phyloP scores from a whole-genome alignment of 2,797 vertebrate genomes.

The Molothrus aeneus region DNA sequence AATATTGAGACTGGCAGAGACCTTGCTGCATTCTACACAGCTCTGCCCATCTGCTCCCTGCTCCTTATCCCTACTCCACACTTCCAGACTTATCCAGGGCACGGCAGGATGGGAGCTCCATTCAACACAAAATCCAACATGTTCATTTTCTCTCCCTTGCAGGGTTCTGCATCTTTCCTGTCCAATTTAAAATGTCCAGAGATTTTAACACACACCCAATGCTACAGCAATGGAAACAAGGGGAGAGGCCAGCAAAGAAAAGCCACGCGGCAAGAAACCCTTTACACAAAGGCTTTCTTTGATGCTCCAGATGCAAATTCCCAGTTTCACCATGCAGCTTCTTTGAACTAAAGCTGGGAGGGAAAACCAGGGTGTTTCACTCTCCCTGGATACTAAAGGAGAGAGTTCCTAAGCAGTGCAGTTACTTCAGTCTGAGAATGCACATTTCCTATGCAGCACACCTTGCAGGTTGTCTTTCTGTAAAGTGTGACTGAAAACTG shows the following conservation, averaged over 20 bases:
- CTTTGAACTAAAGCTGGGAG: neutral
- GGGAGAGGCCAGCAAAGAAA: neutral
- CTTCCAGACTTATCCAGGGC: neutral
- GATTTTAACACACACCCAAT: neutral
- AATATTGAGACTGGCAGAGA: conserved; percentile 32
- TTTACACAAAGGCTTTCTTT: neutral
- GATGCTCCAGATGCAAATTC: neutral
- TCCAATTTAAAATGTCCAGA: neutral
- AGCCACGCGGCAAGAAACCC: neutral
- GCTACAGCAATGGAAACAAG: neutral
- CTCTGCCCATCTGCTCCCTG: neutral
- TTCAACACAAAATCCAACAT: neutral
- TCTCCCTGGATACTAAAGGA: neutral
- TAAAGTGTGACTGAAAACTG: neutral
- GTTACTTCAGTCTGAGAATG: neutral
- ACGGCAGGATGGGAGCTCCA: neutral
- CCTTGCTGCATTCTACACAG: neutral
- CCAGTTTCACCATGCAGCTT: neutral
- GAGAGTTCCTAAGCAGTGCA: neutral
- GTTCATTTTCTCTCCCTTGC: neutral
- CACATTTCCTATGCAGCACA: neutral
- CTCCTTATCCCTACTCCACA: neutral
- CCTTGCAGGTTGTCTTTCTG: neutral
- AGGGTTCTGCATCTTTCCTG: neutral
- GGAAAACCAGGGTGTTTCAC: neutral